These are phyloP conservation scores for Ivindomyrus marchei DNA, from an alignment of 2,113 vertebrate species.

Conservation along the genomic window DNA sequence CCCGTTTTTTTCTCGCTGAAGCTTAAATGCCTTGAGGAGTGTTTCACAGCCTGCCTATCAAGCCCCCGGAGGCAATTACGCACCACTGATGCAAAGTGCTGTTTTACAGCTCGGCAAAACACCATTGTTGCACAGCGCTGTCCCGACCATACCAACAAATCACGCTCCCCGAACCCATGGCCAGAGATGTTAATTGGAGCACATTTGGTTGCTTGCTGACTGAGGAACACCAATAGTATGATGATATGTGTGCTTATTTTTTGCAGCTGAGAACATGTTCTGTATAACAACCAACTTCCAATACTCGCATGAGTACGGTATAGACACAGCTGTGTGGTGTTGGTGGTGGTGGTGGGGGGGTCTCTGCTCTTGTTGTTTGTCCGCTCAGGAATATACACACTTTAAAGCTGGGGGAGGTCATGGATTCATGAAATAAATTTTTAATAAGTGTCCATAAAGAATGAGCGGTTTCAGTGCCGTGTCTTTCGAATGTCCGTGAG, in stretches of 20 bases:
- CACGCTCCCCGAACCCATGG: neutral
- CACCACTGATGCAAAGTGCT: slow-evolving; percentile 9
- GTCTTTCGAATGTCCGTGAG: neutral
- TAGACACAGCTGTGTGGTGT: neutral
- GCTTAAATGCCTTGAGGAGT: slow-evolving; percentile 6
- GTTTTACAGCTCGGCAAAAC: neutral
- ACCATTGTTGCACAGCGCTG: neutral
- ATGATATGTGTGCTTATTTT: neutral
- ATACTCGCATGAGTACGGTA: neutral
- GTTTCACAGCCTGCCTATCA: neutral
- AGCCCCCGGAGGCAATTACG: neutral
- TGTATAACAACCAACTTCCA: neutral
- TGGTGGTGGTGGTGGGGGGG: neutral
- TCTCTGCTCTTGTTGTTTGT: neutral
- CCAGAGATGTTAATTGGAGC: neutral
- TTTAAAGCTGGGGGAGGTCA: neutral
- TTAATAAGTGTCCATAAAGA: neutral
- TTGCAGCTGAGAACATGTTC: neutral
- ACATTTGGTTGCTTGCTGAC: neutral
- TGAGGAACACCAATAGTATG: neutral
- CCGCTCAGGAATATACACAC: neutral
- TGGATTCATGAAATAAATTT: neutral
- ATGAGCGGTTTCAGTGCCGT: neutral
- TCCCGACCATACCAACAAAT: neutral
- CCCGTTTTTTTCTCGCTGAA: neutral